Percentiles rank a stretch among this genome's conserved stretches.
phyloP scores from a whole-genome alignment of 2,797 vertebrate species.

The Gymnocypris eckloni region DNA sequence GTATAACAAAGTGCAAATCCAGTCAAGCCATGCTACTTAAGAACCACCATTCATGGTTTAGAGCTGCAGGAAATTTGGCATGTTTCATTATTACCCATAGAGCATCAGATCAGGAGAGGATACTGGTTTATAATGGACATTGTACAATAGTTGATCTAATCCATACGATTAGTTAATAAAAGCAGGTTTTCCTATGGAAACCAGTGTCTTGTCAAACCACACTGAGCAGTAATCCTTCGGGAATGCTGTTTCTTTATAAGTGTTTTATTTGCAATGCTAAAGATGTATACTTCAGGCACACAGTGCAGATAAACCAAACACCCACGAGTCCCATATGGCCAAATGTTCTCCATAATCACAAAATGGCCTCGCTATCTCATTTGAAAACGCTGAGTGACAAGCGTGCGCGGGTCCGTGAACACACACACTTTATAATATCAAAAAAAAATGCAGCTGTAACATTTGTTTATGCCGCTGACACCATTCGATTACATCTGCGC shows the following conservation, averaged over 20 bases:
- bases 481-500: slow-evolving; percentile 66
- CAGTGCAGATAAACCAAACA: slow-evolving; percentile 24
- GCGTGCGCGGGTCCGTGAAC: slow-evolving; percentile 32
- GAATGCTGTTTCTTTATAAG: slow-evolving; percentile 9
- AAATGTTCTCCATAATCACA: slow-evolving; percentile 42
- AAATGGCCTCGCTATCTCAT: slow-evolving; percentile 7
- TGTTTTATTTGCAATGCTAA: slow-evolving; percentile 44
- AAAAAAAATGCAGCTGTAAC: slow-evolving; percentile 63
- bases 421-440: slow-evolving; percentile 55
- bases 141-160: neutral
- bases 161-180: neutral
- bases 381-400: slow-evolving; percentile 37
- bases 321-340: slow-evolving; percentile 25
- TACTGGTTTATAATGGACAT: slow-evolving; percentile 8
- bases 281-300: slow-evolving; percentile 17
- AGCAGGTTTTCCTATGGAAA: neutral
- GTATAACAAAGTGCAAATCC: slow-evolving; percentile 19
- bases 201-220: slow-evolving; percentile 8
- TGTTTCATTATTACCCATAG: slow-evolving; percentile 4
- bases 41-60: neutral
- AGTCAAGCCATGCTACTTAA: neutral
- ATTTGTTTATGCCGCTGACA: slow-evolving; percentile 70
- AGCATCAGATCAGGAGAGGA: neutral
- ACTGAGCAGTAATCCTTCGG: slow-evolving; percentile 21
- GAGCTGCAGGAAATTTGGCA: neutral